Evolutionary conservation across 2,797 vertebrate genomes (phyloP), one percentile per base, ranked within the genome.

Genomic region (Pygocentrus nattereri): DNA sequence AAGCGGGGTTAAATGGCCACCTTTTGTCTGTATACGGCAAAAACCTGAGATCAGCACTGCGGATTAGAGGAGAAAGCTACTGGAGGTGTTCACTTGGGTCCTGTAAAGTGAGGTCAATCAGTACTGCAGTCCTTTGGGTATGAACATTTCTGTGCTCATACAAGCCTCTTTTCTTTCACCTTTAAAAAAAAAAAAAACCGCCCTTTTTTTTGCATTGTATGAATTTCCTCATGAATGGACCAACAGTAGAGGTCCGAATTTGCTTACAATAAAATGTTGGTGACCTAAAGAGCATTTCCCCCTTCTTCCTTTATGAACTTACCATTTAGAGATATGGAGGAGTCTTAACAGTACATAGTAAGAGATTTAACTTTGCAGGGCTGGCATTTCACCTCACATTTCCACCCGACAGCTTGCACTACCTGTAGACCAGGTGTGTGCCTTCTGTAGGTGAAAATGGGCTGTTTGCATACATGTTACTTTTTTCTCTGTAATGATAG

Each of bases 321-420:
- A 18, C 49, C 49, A 4, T 50, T 50, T 19, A n/a, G n/a, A n/a
- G n/a, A n/a, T 49, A 13, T 12, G 49, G 49, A n/a, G n/a, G n/a
- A n/a, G n/a, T n/a, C n/a, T n/a, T n/a, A 52, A 10, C 41, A 10
- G 8, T 10, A 41, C 41, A 8, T 7, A 44, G 41, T n/a, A n/a
- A n/a, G n/a, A n/a, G 11, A 44, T 41, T 8, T 10, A 44, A 10
- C 41, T 44, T 44, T 44, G 41, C 41, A 2, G 41, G 11, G 41
- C 41, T 44, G 41, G 41, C 41, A 44, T 44, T 80, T 54, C 69
- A 67, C 79, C 79, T 58, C 61, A 25, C 23, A n/a, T 49, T 74
- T 41, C 31, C 16, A 27, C 70, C 41, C 18, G 47, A 27, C 41
- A 18, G 67, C 67, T 69, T 12, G 41, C n/a, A 6, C 30, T 18